Evolutionary conservation across 1,140 invertebrate species (phyloP), one percentile per base, ranked within the genome.

Genomic region (Planococcus citri): DNA sequence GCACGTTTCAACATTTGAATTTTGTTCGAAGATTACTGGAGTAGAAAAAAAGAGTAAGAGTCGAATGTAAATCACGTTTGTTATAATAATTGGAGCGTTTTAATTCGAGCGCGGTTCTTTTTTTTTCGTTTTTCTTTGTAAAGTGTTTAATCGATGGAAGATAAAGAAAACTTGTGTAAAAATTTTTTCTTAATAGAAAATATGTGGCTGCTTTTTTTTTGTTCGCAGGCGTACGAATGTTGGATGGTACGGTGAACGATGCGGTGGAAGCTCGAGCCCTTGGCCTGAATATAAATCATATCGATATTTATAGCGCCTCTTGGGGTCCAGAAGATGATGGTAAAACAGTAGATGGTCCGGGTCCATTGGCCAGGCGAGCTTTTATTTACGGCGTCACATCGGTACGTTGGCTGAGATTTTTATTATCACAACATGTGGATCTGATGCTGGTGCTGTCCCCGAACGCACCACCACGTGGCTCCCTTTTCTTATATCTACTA

Each of bases 311-410:
- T 79, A 94, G 91, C 74, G 94, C 94, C 0, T 96, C 93, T 0
- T 98, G 95, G 95, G 95, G 93, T 6, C 92, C 93, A 0, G 94
- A 97, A 78, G 94, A 97, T 77, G 94, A 98, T 79, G 96, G 95
- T 1, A 94, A 95, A 78, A 98, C 96, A 0, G 95, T 99, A 8
- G 97, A 99, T 80, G 97, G 96, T 0, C 97, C 97, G 0, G 96
- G 95, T 6, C 92, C 92, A n/a, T 81, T 98, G 61, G 95, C 96
- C n/a, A 86, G 92, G 68, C 83, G 90, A 76, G 95, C 97, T 29
- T 98, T 99, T 77, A 94, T 96, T 75, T 91, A 96, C 75, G 96
- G 96, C 64, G 94, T 98, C 12, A 92, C 88, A 8, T 92, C 89
- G 76, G 87, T 88, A 60, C 24, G 25, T 64, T 68, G 24, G 6